phyloP scores from a whole-genome alignment of 1,140 invertebrate species.

The Helicoverpa zea region DNA sequence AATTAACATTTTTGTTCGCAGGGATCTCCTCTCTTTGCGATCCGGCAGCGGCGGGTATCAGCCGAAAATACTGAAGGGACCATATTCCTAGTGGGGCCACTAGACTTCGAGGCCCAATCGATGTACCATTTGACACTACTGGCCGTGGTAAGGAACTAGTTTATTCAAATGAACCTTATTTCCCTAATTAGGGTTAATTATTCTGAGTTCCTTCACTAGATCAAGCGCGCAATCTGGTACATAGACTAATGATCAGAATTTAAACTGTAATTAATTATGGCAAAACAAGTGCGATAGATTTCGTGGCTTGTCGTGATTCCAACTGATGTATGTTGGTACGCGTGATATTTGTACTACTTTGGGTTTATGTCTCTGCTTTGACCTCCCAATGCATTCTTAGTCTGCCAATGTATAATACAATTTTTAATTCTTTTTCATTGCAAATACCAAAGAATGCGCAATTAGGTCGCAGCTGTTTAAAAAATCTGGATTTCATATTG shows the following conservation, averaged over 20 bases:
- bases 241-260: constrained; percentile 42
- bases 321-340: neutral
- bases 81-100: constrained; percentile 90
- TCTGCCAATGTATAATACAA: neutral
- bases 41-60: constrained; percentile 91
- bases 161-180: constrained; percentile 51
- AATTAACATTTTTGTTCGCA: constrained; percentile 64
- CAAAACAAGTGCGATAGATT: constrained; percentile 43
- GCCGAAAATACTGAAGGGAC: constrained; percentile 91
- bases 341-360: neutral
- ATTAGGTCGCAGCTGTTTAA: too few relatives aligned
- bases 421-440: too few relatives aligned
- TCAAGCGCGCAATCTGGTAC: constrained; percentile 37
- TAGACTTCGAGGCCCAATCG: constrained; percentile 95
- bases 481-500: neutral
- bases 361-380: neutral
- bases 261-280: constrained; percentile 50
- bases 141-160: constrained; percentile 90
- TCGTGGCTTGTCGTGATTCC: constrained; percentile 3
- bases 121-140: constrained; percentile 94
- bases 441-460: too few relatives aligned
- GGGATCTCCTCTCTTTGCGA: constrained; percentile 91
- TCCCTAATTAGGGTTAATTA: constrained; percentile 53
- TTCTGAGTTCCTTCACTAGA: constrained; percentile 25
- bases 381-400: neutral